Conservation (phyloP, 2,797 vertebrate genomes). For the Gadopsis bispinosus region DNA sequence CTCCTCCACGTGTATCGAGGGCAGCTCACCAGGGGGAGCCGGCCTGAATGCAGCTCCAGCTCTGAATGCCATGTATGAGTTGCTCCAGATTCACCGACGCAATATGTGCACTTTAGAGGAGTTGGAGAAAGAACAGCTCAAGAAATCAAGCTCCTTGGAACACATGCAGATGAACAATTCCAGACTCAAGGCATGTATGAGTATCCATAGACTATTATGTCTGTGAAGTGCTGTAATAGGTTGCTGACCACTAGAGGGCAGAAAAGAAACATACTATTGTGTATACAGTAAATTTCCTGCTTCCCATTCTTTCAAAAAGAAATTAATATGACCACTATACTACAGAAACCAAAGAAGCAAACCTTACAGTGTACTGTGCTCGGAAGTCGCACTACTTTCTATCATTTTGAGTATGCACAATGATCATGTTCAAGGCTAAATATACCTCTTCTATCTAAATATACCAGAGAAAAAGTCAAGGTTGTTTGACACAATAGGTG, state of each 20-base stretch:
- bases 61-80: slow-evolving; percentile 92
- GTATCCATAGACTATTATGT: neutral
- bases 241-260: slow-evolving; percentile 8
- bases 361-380: neutral
- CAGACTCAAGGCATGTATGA: slow-evolving; percentile 89
- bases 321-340: neutral
- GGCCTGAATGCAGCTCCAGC: slow-evolving; percentile 85
- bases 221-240: neutral
- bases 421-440: neutral
- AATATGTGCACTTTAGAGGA: slow-evolving; percentile 89
- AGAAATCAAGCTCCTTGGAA: slow-evolving; percentile 90
- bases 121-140: slow-evolving; percentile 91
- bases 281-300: neutral
- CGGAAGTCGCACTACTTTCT: neutral
- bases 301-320: neutral
- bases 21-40: slow-evolving; percentile 70
- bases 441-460: neutral
- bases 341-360: neutral
- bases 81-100: slow-evolving; percentile 90
- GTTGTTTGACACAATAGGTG: neutral
- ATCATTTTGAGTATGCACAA: neutral
- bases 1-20: slow-evolving; percentile 86
- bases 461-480: neutral
- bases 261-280: neutral
- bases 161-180: slow-evolving; percentile 91